Evolutionary conservation across 2,113 vertebrate genomes (phyloP).

Genomic region (Pseudopodoces humilis): DNA sequence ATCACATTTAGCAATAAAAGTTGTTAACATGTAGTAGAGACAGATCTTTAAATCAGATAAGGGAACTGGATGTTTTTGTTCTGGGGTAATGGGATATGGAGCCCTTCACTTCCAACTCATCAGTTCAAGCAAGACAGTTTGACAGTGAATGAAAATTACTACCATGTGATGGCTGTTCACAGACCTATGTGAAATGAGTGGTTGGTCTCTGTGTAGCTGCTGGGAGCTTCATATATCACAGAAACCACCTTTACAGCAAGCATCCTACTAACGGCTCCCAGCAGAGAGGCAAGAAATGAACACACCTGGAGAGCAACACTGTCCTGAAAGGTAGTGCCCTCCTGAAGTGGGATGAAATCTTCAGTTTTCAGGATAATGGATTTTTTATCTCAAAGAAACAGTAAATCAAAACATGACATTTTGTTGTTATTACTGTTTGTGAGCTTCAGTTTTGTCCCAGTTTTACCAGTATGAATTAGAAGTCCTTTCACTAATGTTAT

Average conservation of each 20-base stretch:
- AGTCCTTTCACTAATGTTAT: background rate
- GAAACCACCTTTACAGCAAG: background rate
- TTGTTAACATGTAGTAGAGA: slow-evolving; percentile 1
- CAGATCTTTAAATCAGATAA: slow-evolving; percentile 27
- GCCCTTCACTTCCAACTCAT: slow-evolving; percentile 39
- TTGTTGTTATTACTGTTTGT: background rate
- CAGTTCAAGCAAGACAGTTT: slow-evolving; percentile 8
- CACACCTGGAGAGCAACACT: background rate
- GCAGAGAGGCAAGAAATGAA: background rate
- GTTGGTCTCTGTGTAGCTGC: background rate
- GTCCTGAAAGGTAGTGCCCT: background rate
- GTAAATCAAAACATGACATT: background rate
- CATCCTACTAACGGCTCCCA: background rate
- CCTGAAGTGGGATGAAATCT: background rate
- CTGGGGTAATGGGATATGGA: slow-evolving; percentile 26
- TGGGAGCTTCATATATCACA: background rate
- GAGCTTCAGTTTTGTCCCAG: background rate
- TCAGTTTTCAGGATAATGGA: background rate
- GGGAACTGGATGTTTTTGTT: slow-evolving; percentile 25
- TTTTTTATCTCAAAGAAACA: background rate
- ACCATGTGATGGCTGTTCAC: background rate
- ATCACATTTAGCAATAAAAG: background rate
- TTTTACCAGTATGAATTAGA: background rate
- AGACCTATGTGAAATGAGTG: background rate
- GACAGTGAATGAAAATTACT: slow-evolving; percentile 23